Conservation (phyloP, 1,140 invertebrate genomes). For the Pygmarrhopalites habei region DNA sequence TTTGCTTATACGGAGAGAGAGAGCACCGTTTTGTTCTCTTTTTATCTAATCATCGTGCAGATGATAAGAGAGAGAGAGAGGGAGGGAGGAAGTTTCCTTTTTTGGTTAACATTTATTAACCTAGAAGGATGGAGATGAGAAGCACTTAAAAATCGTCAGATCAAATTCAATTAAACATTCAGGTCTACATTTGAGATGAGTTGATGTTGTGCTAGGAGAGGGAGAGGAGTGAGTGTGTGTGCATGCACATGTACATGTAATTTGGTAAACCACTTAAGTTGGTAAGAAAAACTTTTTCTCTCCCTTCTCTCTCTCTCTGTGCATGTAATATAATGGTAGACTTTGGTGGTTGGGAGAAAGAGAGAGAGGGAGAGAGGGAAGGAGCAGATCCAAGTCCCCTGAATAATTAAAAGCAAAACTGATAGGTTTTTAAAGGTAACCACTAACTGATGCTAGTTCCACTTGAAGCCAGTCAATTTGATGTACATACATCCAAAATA, state of each 20-base stretch:
- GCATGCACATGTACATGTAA: not conserved
- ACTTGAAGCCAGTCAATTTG: not conserved
- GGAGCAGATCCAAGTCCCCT: not conserved
- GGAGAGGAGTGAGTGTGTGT: not conserved
- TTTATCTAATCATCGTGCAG: conserved; percentile 1
- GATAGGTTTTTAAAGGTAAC: conserved; percentile 8
- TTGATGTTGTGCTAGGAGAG: not conserved
- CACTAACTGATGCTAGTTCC: not conserved
- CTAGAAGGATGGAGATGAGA: conserved; percentile 8
- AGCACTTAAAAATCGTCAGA: conserved; percentile 7
- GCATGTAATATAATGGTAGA: too few relatives aligned
- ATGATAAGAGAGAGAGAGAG: too few relatives aligned
- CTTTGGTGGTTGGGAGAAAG: not conserved
- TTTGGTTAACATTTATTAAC: conserved; percentile 4
- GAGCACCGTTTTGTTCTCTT: not conserved
- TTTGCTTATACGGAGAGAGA: too few relatives aligned
- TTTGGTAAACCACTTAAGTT: conserved; percentile 3
- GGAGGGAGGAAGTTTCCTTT: not conserved
- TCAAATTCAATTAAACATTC: conserved; percentile 5
- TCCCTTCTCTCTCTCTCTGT: not conserved
- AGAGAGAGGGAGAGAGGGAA: not conserved
- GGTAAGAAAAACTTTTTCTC: not conserved
- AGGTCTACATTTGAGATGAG: not conserved
- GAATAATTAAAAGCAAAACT: not conserved
- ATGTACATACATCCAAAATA: not conserved